Evolutionary conservation across 2,888 invertebrate genomes (phyloP), one percentile per base, ranked within the genome.

Genomic region (Machimus rusticus): DNA sequence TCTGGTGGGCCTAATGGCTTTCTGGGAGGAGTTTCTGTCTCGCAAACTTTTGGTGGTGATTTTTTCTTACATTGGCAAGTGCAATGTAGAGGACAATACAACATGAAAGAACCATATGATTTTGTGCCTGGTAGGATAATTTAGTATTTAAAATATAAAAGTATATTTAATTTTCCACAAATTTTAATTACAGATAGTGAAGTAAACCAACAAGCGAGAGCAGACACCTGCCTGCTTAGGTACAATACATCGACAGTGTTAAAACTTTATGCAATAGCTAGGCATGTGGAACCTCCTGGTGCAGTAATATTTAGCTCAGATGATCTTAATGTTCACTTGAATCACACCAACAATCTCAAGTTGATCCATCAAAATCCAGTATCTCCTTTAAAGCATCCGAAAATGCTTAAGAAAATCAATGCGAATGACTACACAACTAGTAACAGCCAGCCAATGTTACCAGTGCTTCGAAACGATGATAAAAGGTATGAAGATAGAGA

Each of bases 41-140:
- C 93, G 1, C 93, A 93, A 88, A 92, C 91, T 19, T 93, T 93
- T 89, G 96, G 96, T 1, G 96, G 96, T 89, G 97, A 97, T 91
- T 94, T 96, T 91, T 97, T 96, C 90, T 91, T 97, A 1, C 96
- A 95, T 91, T 97, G 97, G 97, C 95, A 95, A 46, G 94, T 95
- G 1, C 95, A 96, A 79, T 93, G 93, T 79, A 91, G 92, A 8
- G 92, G 92, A 74, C 92, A 90, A 87, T 94, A 92, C 88, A 93
- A 92, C 78, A 93, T 92, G 16, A 93, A 93, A 88, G 93, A 94
- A 88, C 93, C 93, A 34, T 94, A 94, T 90, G 93, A 93, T 88
- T 94, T 94, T 90, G 90, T 93, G 66, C 93, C 93, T 89, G 91
- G 92, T 90, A 89, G 89, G 51, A 46, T 0, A 4, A 46, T 46